Percentiles rank a stretch among this genome's conserved stretches.
Evolutionary conservation across 2,888 invertebrate genomes (phyloP).

Genomic region (Drosophila kuntzei): DNA sequence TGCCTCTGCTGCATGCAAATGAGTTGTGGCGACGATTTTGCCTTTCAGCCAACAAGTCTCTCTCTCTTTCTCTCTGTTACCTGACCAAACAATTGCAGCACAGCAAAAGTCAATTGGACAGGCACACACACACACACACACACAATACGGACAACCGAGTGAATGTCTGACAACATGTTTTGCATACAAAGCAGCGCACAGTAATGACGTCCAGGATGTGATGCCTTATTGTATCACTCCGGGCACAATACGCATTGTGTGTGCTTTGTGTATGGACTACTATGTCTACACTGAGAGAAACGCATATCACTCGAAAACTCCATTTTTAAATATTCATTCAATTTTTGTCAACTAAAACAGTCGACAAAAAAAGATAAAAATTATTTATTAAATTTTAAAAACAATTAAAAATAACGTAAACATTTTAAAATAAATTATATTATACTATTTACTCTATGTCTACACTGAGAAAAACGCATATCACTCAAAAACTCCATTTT

Average conservation of each 20-base stretch:
- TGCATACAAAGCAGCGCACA: conserved; percentile 69
- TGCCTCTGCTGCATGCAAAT: conserved; percentile 73
- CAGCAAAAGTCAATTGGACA: conserved; percentile 69
- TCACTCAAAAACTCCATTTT: too few relatives aligned
- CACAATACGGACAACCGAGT: conserved; percentile 21
- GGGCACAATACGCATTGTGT: conserved; percentile 43
- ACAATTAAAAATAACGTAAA: too few relatives aligned
- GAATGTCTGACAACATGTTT: conserved; percentile 59
- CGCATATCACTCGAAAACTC: too few relatives aligned
- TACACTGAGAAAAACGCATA: too few relatives aligned
- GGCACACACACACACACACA: conserved; percentile 17
- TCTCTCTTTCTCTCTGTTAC: conserved; percentile 23
- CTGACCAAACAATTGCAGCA: conserved; percentile 64
- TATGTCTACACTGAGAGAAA: conserved; percentile 9
- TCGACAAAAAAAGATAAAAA: too few relatives aligned
- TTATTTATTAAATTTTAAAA: too few relatives aligned
- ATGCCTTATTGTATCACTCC: conserved; percentile 60
- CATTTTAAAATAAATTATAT: too few relatives aligned
- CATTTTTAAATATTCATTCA: too few relatives aligned
- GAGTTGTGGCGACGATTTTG: conserved; percentile 56
- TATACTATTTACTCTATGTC: too few relatives aligned
- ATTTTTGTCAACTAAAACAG: too few relatives aligned
- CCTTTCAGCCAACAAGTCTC: background rate
- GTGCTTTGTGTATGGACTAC: conserved; percentile 27
- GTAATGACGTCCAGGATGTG: conserved; percentile 66